phyloP scores from a whole-genome alignment of 2,797 vertebrate species.

The Acrossocheilus fasciatus region DNA sequence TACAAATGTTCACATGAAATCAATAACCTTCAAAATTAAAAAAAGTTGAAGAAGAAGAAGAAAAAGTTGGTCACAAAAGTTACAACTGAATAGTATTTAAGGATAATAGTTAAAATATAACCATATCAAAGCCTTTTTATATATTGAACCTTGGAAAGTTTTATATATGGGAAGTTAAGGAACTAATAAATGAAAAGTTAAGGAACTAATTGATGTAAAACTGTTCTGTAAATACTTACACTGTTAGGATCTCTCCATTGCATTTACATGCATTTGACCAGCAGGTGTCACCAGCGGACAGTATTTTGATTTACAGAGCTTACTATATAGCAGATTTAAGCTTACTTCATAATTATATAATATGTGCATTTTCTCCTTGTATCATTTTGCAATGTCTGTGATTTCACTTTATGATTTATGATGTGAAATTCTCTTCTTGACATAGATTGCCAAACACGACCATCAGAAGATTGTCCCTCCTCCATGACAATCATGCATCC shows the following conservation, averaged over 20 bases:
- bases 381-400: background rate
- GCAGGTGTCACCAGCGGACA: slow-evolving; percentile 18
- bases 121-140: background rate
- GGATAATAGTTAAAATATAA: background rate
- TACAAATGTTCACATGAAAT: background rate
- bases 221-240: background rate
- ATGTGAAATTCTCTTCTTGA: background rate
- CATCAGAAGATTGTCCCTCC: background rate
- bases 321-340: background rate
- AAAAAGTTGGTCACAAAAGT: background rate
- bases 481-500: background rate
- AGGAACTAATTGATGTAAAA: background rate
- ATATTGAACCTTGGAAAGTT: no score
- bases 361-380: background rate
- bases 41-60: no score
- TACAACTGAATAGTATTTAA: background rate
- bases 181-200: background rate
- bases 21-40: background rate
- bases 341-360: background rate
- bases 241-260: background rate
- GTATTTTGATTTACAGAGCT: background rate
- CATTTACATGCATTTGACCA: slow-evolving; percentile 1
- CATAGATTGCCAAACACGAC: background rate
- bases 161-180: background rate
- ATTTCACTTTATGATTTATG: background rate